Evolutionary conservation across 2,797 vertebrate species (phyloP), one percentile per base, ranked within the genome.

Genomic region (Danio aesculapii): DNA sequence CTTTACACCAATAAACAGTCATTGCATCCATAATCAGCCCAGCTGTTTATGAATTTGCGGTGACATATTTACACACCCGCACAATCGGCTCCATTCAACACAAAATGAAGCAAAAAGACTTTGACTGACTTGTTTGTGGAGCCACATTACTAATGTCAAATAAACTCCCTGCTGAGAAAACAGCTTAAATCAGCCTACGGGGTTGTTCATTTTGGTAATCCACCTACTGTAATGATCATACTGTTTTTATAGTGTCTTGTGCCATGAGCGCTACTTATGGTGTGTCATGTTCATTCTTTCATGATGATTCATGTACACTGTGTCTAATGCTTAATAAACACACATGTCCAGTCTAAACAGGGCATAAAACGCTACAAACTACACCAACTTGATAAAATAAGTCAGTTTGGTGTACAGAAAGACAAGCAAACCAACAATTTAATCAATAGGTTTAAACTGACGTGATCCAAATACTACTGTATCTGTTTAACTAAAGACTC

Each of bases 21-120:
- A 72, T 13, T 53, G 69, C 21, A 41, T 50, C 21, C 46, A 73
- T 77, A 72, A 84, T 75, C 69, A 76, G 30, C 59, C 49, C n/a
- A 21, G 13, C 52, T 74, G 66, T 70, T 84, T 81, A 70, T 76
- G 72, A 81, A 66, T 76, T 64, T 80, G 52, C 39, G 30, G 59
- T 81, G 79, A 74, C 52, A 66, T 73, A 57, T 81, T 74, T 81
- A 80, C 14, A 73, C 16, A 47, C 44, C 19, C 16, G 8, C 70
- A 66, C 50, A 57, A 73, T 59, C 6, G 2, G 2, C 57, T 64
- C 52, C 41, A 74, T 74, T 74, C 61, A 81, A 19, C 17, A 77
- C 50, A n/a, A 67, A 55, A 66, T 1, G 11, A 44, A 57, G 49
- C 50, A 9, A 41, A 44, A 67, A 46, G 58, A 58, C 5, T 17